A percentile compares a stretch with the other conserved stretches of the same genome.
Conservation (phyloP, 2,888 invertebrate species). For the Agrotis clavis region DNA sequence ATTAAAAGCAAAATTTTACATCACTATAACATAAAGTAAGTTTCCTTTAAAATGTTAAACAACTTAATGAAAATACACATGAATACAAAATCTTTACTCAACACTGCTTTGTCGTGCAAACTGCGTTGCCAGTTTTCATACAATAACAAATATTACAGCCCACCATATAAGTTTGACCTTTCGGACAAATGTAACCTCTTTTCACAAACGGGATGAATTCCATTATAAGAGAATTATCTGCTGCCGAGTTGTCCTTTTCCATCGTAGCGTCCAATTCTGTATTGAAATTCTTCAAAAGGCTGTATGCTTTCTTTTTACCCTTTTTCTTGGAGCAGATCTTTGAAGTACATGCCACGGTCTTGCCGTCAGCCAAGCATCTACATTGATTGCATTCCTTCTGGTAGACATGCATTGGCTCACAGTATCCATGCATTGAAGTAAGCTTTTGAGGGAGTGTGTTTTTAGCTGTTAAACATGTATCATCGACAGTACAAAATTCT, state of each 20-base stretch:
- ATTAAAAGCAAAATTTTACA: too few species aligned
- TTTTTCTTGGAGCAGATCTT: constrained; percentile 61
- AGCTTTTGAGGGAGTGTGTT: constrained; percentile 43
- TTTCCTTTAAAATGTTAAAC: too few species aligned
- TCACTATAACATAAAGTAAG: too few species aligned
- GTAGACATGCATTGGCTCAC: constrained; percentile 79
- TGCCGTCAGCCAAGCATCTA: constrained; percentile 78
- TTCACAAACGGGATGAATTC: constrained; percentile 79
- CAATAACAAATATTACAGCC: constrained; percentile 84
- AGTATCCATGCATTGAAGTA: constrained; percentile 76
- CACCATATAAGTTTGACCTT: constrained; percentile 77
- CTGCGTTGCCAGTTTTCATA: constrained; percentile 79
- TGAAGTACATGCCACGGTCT: constrained; percentile 75
- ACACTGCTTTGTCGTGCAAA: constrained; percentile 81
- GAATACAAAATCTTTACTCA: constrained; percentile 31
- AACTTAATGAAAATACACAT: too few species aligned
- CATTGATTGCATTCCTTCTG: constrained; percentile 79
- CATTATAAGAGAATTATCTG: constrained; percentile 62
- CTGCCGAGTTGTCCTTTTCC: not conserved
- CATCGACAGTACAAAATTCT: constrained; percentile 73
- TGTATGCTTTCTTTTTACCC: not conserved
- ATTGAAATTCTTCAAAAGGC: not conserved
- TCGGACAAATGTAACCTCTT: constrained; percentile 71
- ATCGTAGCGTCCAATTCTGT: not conserved
- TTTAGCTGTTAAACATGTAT: constrained; percentile 53